Percentiles rank a stretch among this genome's conserved stretches.
phyloP scores from a whole-genome alignment of 2,888 invertebrate genomes.

The Balanococcus diminutus region DNA sequence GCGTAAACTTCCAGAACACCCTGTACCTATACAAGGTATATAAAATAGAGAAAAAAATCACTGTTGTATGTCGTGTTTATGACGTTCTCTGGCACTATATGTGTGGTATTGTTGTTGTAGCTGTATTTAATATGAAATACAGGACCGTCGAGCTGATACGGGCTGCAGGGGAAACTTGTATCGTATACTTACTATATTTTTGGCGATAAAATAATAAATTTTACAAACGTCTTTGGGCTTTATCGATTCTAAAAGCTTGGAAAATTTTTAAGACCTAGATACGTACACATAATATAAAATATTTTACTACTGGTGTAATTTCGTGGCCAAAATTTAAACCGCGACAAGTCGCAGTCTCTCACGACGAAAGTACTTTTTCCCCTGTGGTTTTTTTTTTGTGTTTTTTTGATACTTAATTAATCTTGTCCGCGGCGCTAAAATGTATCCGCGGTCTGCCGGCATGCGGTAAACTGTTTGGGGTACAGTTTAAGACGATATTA shows the following conservation, averaged over 20 bases:
- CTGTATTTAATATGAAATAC: not conserved
- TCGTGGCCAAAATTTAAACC: not conserved
- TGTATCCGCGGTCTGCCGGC: not conserved
- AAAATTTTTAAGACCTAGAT: not conserved
- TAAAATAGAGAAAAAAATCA: not conserved
- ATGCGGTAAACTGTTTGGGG: not conserved
- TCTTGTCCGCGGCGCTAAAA: not conserved
- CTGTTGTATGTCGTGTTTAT: not conserved
- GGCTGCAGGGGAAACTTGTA: not conserved
- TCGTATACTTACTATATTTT: not conserved
- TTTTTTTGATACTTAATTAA: not conserved
- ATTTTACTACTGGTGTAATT: conserved; percentile 25
- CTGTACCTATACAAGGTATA: not conserved
- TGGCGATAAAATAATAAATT: conserved; percentile 26
- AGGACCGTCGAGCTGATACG: not conserved
- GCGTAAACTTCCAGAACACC: no score
- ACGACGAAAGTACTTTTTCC: not conserved
- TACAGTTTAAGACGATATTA: not conserved
- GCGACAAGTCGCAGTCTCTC: not conserved
- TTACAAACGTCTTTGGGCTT: conserved; percentile 3
- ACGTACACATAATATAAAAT: not conserved
- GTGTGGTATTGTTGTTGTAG: not conserved
- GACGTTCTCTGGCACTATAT: not conserved
- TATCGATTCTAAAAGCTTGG: conserved; percentile 4
- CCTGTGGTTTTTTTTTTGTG: not conserved